Evolutionary conservation across 2,113 vertebrate genomes (phyloP), one percentile per base, ranked within the genome.

Genomic region (Heterochromis multidens): DNA sequence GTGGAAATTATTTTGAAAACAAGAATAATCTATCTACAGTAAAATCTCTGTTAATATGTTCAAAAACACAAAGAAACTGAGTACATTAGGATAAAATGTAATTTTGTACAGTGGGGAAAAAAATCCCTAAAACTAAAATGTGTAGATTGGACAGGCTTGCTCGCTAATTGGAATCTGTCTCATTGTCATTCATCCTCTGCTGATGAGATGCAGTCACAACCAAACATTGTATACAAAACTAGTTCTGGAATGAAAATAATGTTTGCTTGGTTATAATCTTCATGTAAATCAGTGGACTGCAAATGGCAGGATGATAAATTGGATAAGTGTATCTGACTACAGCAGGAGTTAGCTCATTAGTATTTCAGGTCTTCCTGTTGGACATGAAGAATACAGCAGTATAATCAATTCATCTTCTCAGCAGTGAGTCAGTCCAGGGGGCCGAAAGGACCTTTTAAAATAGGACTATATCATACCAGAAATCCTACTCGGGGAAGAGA

Each of bases 401-500:
- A 82, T 93, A 91, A 93, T 94, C 87, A 88, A 92, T 94, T 93
- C 81, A 87, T 90, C 85, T 59, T 77, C 83, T 90, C 80, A 87
- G 86, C 77, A 63, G 74, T 70, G 52, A 88, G 63, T 62, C 14
- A 49, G 87, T 92, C 87, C 84, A 80, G 81, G 31, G 84, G 83
- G 65, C 74, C 60, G 80, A 23, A 11, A 43, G 83, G 76, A 90
- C 80, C 83, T 90, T 77, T 85, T 88, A 77, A 91, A 89, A 65
- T 5, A 5, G 25, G 61, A 87, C 80, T 77, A 9, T 46, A 74
- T 83, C 40, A 70, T 49, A 58, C 25, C 52, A 67, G n/a, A 33
- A 25, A 77, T 29, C 29, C 46, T 80, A 61, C 49, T 40, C 25
- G 7, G 12, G 57, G 61, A 60, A 80, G 67, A 56, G 62, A 63